phyloP scores from a whole-genome alignment of 2,797 vertebrate species.

The Pelochelys cantorii region DNA sequence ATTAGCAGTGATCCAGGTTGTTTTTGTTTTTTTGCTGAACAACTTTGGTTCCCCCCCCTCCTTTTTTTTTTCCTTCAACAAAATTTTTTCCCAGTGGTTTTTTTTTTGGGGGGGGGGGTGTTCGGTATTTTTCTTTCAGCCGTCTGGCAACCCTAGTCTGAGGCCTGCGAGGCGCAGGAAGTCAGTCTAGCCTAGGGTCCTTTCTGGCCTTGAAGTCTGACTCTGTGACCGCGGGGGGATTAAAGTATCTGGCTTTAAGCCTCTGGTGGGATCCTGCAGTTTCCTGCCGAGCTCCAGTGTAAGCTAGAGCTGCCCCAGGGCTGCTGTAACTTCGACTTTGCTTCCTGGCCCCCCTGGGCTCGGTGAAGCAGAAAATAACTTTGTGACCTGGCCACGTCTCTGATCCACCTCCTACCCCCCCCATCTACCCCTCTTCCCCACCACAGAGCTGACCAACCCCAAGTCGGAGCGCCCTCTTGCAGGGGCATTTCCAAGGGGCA shows the following conservation, averaged over 20 bases:
- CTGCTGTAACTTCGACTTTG: background rate
- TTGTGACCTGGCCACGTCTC: background rate
- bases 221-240: background rate
- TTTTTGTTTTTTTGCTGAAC: too few relatives aligned
- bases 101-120: too few relatives aligned
- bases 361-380: background rate
- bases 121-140: too few relatives aligned
- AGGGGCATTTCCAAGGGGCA: background rate
- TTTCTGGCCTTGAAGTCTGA: background rate
- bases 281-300: background rate
- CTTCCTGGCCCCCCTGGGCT: background rate
- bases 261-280: background rate
- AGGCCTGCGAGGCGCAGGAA: background rate
- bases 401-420: background rate
- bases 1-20: too few relatives aligned
- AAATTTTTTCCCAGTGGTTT: too few relatives aligned
- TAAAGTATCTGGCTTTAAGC: background rate
- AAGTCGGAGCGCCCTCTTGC: background rate
- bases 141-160: too few relatives aligned
- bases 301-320: background rate
- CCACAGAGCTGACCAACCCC: background rate
- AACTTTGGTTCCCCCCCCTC: too few relatives aligned
- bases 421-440: too few relatives aligned
- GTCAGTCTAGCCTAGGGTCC: background rate
- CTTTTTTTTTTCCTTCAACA: too few relatives aligned